Evolutionary conservation across 1,140 invertebrate species (phyloP), one percentile per base, ranked within the genome.

Genomic region (Caenorhabditis remanei): DNA sequence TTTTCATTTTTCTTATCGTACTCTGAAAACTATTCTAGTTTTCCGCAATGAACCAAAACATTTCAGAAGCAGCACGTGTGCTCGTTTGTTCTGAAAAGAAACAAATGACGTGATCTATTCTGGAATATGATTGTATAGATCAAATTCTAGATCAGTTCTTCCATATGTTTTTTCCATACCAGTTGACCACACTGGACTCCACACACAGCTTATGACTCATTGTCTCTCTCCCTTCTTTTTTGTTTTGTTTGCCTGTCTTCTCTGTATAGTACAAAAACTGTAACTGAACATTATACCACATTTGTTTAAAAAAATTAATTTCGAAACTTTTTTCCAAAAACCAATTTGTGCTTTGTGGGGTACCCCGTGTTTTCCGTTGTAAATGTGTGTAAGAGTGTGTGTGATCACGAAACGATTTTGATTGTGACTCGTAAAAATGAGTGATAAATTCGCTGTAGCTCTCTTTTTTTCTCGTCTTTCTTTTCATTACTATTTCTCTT

Each of bases 361-460:
- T 14, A 9, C 43, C 40, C 65, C 16, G 41, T 71, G 61, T 63
- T 63, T 63, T 24, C 61, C 40, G 61, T 63, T n/a, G n/a, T n/a
- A n/a, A n/a, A n/a, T 63, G 21, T 53, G 50, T 61, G 56, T n/a
- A 21, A 32, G 2, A 32, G 32, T 71, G 40, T 71, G 40, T n/a
- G 65, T 71, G 65, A 71, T 71, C 65, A 79, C 46, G 46, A 79
- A 79, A 79, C 71, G 21, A 43, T 65, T 65, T 71, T 46, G 41
- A 71, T 79, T 32, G 46, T 79, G 71, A 71, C 65, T 71, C 65
- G 65, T 71, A 71, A 71, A 71, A 79, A 11, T 50, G 46, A 79
- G 71, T 79, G 71, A 79, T 79, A 79, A 79, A 79, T 50, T 79
- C 65, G 65, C n/a, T 43, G 65, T 71, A 71, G 65, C 65, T 83